Evolutionary conservation across 2,888 invertebrate genomes (phyloP), one percentile per base, ranked within the genome.

Genomic region (Drosophila demipolita): DNA sequence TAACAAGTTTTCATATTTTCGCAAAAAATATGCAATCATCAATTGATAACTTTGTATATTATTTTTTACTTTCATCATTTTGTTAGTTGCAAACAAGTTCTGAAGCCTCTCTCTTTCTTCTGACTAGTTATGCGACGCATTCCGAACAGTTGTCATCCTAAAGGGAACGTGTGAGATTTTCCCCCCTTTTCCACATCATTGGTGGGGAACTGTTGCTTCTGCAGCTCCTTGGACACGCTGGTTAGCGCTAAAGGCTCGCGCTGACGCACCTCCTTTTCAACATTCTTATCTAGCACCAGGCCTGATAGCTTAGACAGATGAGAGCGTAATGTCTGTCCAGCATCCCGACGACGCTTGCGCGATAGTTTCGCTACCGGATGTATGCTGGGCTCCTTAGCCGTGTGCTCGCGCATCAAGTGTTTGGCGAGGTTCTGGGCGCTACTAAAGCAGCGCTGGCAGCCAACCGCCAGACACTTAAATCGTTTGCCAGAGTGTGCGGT

Each of bases 401-500:
- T 55, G 58, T 91, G 91, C 32, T 82, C 87, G 5, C 90, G 79
- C 9, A 72, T 5, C 23, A 88, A 48, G 66, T 91, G 91, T 36
- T 86, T 91, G 32, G 75, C 61, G 1, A 91, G 69, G 73, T 91
- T 91, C 58, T 91, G 91, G 7, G 76, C 76, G 61, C 91, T 91
- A 69, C 91, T 91, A 32, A 91, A 91, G 33, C 75, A 77, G 2
- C 86, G 78, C 4, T 71, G 64, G 61, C 93, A 93, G 6, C 77
- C 80, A 1, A 77, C 57, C 3, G 94, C 80, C 12, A 85, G 83
- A 79, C 95, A 95, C 50, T 93, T 90, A 86, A 94, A 94, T 48
- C 91, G 94, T 6, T 93, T 80, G 2, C 94, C 94, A 23, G 94
- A 87, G 83, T 95, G 95, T 40, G 92, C 93, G 2, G 92, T 91